Conservation (phyloP, 2,888 invertebrate genomes). For the Andrena praecox region DNA sequence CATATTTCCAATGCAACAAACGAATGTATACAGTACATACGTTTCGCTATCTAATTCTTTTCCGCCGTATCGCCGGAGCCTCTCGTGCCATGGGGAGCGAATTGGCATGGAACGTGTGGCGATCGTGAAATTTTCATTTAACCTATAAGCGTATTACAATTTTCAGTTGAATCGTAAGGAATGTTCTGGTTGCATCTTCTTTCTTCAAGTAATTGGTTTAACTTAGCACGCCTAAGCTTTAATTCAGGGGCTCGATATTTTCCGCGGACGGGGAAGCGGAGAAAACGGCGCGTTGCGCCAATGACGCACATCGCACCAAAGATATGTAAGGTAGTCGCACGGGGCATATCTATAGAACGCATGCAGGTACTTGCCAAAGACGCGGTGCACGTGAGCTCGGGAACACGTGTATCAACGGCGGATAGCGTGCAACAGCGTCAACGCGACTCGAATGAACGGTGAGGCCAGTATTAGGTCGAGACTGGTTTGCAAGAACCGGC, state of each 20-base stretch:
- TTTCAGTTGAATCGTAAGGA: neutral
- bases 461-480: neutral
- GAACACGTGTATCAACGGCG: constrained; percentile 44
- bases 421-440: constrained; percentile 15
- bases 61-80: no score
- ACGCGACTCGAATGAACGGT: neutral
- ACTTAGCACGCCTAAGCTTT: neutral
- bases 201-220: neutral
- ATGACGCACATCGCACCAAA: constrained; percentile 44
- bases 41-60: no score
- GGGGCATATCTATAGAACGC: constrained; percentile 5
- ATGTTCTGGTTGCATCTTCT: no score
- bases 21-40: no score
- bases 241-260: neutral
- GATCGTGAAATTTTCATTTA: no score
- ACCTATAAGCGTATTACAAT: neutral
- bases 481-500: constrained; percentile 18
- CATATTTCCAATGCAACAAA: no score
- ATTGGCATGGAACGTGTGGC: neutral
- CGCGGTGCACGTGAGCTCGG: constrained; percentile 43
- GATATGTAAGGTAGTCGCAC: constrained; percentile 6
- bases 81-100: neutral
- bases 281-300: neutral
- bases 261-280: neutral
- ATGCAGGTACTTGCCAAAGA: constrained; percentile 32